Evolutionary conservation across 2,113 vertebrate genomes (phyloP).

Genomic region (Ciconia maguari): DNA sequence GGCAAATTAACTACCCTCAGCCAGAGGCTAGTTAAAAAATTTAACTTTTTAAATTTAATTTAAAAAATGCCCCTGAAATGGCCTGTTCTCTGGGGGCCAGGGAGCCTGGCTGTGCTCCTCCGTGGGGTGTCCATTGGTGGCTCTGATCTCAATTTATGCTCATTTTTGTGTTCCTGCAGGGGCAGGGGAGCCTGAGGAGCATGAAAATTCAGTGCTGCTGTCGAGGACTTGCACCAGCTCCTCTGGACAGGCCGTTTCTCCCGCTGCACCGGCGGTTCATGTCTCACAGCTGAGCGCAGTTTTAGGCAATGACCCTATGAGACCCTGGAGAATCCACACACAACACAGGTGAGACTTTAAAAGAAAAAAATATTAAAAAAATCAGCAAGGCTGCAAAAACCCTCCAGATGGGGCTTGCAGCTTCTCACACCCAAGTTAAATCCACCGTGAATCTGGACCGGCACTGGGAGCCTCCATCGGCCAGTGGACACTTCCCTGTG

Average conservation of each 20-base stretch:
- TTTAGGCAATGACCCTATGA: background rate
- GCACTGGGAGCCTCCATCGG: background rate
- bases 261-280: background rate
- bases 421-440: background rate
- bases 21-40: background rate
- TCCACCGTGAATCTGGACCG: rapidly evolving
- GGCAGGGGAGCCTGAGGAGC: background rate
- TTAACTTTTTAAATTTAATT: background rate
- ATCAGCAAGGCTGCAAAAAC: background rate
- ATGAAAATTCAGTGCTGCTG: background rate
- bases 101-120: background rate
- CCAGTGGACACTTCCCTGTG: too few species aligned
- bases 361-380: background rate
- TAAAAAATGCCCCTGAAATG: background rate
- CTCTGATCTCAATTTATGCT: background rate
- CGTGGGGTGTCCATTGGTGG: rapidly evolving
- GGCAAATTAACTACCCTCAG: background rate
- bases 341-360: background rate
- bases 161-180: background rate
- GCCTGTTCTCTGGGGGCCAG: background rate
- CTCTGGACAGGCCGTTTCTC: background rate
- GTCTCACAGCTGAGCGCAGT: rapidly evolving
- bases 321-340: background rate
- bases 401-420: background rate
- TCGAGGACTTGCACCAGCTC: background rate